Evolutionary conservation across 2,797 vertebrate genomes (phyloP).

Genomic region (Acrossocheilus wenchowensis): DNA sequence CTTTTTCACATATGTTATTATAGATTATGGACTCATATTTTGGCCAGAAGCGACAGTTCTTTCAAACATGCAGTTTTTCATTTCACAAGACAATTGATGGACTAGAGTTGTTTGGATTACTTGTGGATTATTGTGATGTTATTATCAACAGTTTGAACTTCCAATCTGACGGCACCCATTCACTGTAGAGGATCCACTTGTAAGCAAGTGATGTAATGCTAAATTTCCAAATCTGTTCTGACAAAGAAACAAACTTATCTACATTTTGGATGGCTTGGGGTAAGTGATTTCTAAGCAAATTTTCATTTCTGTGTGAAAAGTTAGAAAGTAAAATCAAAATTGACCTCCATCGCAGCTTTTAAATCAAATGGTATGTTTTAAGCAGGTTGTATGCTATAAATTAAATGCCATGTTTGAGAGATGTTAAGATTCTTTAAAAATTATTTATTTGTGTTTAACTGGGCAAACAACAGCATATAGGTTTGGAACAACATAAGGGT

Average conservation of each 20-base stretch:
- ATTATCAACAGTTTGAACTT: background rate
- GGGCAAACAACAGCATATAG: background rate
- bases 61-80: background rate
- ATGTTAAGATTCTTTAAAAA: constrained; percentile 1
- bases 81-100: background rate
- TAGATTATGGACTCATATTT: background rate
- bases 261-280: background rate
- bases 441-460: background rate
- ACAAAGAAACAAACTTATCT: background rate
- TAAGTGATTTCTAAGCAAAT: no score
- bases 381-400: background rate
- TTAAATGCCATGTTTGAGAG: constrained; percentile 2
- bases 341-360: no score
- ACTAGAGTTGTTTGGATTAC: background rate
- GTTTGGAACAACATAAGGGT: background rate
- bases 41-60: background rate
- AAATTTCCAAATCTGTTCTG: background rate
- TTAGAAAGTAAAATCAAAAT: background rate
- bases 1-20: background rate
- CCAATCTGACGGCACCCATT: background rate
- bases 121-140: background rate
- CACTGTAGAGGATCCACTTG: background rate
- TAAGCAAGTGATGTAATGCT: background rate
- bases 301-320: background rate
- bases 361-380: background rate